phyloP scores from a whole-genome alignment of 2,113 vertebrate species.

The Sinocyclocheilus grahami region DNA sequence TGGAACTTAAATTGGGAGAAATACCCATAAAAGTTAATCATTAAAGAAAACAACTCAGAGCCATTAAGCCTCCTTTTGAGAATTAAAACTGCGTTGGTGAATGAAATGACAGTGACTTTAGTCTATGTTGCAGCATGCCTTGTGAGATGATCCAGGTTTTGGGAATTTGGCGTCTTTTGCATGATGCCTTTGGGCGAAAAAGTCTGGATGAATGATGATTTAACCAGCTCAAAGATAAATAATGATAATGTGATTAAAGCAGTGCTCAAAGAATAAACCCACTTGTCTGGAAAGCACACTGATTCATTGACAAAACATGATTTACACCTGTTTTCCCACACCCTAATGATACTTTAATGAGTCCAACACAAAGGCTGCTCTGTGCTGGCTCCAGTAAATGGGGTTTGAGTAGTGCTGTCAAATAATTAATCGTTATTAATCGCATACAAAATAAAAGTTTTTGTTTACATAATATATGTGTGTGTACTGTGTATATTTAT shows the following conservation, averaged over 20 bases:
- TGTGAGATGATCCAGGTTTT: constrained; percentile 14
- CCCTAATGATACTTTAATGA: constrained; percentile 30
- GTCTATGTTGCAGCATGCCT: neutral
- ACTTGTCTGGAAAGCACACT: constrained; percentile 60
- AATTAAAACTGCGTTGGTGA: no score
- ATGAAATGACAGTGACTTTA: no score
- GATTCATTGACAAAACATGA: constrained; percentile 59
- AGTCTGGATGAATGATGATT: constrained; percentile 32
- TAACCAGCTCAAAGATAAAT: neutral
- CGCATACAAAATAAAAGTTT: no score
- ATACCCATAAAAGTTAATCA: no score
- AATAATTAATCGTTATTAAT: no score
- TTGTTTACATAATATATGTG: no score
- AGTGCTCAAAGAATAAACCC: constrained; percentile 49
- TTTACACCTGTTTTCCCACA: constrained; percentile 36
- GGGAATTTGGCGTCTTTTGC: neutral
- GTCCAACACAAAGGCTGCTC: constrained; percentile 18
- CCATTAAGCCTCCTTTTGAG: no score
- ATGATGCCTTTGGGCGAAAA: neutral
- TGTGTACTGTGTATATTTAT: no score
- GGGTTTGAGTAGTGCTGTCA: neutral
- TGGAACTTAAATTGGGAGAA: neutral
- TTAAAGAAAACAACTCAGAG: no score
- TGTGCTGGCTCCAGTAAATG: neutral
- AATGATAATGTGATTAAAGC: neutral